Evolutionary conservation across 2,113 vertebrate genomes (phyloP).

Genomic region (Orcinus orca): DNA sequence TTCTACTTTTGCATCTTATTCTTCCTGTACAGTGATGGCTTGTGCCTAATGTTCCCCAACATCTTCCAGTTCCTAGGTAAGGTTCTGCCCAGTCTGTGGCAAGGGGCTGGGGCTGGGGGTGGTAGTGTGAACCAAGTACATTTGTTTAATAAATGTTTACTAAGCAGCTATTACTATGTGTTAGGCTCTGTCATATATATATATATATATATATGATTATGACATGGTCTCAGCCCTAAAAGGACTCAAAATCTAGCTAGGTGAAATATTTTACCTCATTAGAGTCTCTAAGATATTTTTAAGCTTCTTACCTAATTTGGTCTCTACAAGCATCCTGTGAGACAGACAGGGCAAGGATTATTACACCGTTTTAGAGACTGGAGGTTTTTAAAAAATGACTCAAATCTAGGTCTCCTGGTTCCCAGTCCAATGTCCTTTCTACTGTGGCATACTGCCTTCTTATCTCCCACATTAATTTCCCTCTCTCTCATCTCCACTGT

Average conservation of each 20-base stretch:
- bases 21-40: conserved; percentile 94
- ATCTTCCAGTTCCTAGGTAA: conserved; percentile 94
- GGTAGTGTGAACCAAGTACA: neutral
- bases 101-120: neutral
- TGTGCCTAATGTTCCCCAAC: conserved; percentile 91
- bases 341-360: neutral
- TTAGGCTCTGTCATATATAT: neutral
- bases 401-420: neutral
- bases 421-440: neutral
- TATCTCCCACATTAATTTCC: neutral
- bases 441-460: neutral
- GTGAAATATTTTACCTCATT: conserved; percentile 27
- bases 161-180: neutral
- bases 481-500: neutral
- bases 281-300: conserved; percentile 35
- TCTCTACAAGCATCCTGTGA: neutral
- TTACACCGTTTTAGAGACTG: neutral
- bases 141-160: conserved; percentile 4
- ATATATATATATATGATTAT: neutral
- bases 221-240: neutral
- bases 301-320: neutral
- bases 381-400: conserved; percentile 3
- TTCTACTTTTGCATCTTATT: conserved; percentile 93
- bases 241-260: neutral
- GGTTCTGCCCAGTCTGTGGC: conserved; percentile 44